A percentile compares a stretch with the other conserved stretches of the same genome.
These are phyloP conservation scores for Accipiter cooperii DNA, from an alignment of 2,113 vertebrate species.

Conservation along the genomic window DNA sequence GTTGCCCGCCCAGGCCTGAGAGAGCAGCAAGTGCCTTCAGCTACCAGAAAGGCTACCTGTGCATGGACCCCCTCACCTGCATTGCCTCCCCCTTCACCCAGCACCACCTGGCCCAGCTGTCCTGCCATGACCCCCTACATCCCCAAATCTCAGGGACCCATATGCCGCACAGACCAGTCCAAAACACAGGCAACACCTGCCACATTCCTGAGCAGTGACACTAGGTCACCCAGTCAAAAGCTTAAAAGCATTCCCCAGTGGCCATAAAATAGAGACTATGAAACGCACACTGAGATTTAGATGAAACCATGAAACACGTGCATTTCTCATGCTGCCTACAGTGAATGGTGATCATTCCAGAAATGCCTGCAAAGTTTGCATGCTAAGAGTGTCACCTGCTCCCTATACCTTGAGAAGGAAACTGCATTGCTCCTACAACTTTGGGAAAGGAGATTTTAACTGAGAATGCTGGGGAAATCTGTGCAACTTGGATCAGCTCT, in stretches of 20 bases:
- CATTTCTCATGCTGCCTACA: neutral
- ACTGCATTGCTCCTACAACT: neutral
- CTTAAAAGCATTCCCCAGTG: neutral
- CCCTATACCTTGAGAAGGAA: neutral
- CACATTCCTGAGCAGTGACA: neutral
- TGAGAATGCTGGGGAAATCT: neutral
- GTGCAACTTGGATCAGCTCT: neutral
- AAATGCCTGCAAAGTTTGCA: neutral
- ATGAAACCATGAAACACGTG: neutral
- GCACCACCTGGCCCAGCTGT: neutral
- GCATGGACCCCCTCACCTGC: neutral
- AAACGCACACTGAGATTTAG: accelerated
- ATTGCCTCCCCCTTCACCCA: neutral
- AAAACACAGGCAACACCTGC: neutral
- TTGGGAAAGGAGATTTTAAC: neutral
- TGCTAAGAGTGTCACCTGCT: neutral
- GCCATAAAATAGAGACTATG: neutral
- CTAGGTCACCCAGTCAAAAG: neutral
- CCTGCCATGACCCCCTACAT: neutral
- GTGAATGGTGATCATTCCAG: neutral
- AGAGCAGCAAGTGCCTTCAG: neutral
- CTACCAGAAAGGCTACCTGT: neutral
- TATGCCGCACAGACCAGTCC: neutral
- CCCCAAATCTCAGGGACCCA: neutral
- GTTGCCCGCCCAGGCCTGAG: neutral